Conservation (phyloP, 2,888 invertebrate species). For the Horisme vitalbata region DNA sequence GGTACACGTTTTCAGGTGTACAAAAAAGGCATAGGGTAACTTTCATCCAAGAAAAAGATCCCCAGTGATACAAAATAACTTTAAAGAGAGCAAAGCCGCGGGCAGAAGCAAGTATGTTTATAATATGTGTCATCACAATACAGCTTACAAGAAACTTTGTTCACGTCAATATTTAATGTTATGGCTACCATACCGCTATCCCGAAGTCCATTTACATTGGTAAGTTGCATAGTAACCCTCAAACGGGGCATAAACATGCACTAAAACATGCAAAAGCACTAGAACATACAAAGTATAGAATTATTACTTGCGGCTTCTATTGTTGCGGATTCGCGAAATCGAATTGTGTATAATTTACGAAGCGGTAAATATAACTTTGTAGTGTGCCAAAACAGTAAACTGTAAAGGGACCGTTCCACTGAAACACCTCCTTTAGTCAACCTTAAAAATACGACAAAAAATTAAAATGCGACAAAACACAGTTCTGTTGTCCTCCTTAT, state of each 20-base stretch:
- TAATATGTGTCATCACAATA: too few relatives aligned
- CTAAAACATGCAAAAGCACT: constrained; percentile 31
- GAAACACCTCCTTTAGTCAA: constrained; percentile 38
- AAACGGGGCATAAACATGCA: constrained; percentile 32
- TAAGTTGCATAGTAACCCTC: constrained; percentile 8
- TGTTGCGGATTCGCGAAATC: constrained; percentile 41
- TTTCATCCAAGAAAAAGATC: too few relatives aligned
- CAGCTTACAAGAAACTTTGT: too few relatives aligned
- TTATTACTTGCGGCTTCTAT: constrained; percentile 28
- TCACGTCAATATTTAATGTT: neutral
- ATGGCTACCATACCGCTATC: neutral
- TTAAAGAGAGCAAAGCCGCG: too few relatives aligned
- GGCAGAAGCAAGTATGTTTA: too few relatives aligned
- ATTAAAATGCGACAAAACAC: too few relatives aligned
- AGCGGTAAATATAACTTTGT: constrained; percentile 57
- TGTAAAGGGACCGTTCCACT: constrained; percentile 12
- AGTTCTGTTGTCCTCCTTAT: too few relatives aligned
- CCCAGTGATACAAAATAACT: too few relatives aligned
- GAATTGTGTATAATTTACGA: constrained; percentile 47
- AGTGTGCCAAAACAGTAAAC: constrained; percentile 63
- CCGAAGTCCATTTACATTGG: neutral
- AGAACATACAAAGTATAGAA: constrained; percentile 36
- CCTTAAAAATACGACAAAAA: neutral
- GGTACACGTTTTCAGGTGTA: too few relatives aligned
- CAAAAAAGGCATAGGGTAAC: too few relatives aligned